phyloP scores from a whole-genome alignment of 1,140 invertebrate genomes.

The Ostrea edulis region DNA sequence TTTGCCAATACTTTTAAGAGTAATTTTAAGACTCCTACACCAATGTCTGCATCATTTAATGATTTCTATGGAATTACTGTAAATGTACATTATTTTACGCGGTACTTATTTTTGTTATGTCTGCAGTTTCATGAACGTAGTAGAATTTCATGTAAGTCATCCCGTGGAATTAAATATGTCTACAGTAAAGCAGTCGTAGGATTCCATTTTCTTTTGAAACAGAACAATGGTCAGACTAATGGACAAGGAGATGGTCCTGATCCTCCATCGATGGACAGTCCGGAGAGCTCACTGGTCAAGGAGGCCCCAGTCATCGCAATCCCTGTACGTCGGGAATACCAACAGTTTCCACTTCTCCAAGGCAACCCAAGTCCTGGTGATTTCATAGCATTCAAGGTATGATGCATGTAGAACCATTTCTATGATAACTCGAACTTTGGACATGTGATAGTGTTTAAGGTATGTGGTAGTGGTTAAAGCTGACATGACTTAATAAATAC shows the following conservation, averaged over 20 bases:
- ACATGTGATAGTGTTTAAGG: neutral
- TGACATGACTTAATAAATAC: too few species aligned
- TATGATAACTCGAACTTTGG: neutral
- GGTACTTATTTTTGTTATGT: too few species aligned
- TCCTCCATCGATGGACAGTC: neutral
- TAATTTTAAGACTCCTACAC: too few species aligned
- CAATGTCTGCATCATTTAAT: too few species aligned
- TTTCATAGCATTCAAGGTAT: conserved; percentile 63
- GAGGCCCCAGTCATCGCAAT: neutral
- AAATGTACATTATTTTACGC: too few species aligned
- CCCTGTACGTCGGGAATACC: conserved; percentile 55
- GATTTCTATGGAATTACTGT: too few species aligned
- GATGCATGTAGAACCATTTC: neutral
- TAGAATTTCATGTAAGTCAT: too few species aligned
- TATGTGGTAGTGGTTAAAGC: too few species aligned
- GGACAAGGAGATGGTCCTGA: neutral
- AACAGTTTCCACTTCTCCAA: conserved; percentile 48
- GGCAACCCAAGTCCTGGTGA: conserved; percentile 58
- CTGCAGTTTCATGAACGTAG: too few species aligned
- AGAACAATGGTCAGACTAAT: neutral
- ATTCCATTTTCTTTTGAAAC: neutral
- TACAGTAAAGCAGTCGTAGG: too few species aligned
- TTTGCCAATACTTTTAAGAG: too few species aligned
- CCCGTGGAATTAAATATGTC: too few species aligned
- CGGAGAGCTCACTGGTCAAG: neutral